Base-by-base conservation (phyloP, 2,888 invertebrate species). In the Stenolophus ochropezus region DNA sequence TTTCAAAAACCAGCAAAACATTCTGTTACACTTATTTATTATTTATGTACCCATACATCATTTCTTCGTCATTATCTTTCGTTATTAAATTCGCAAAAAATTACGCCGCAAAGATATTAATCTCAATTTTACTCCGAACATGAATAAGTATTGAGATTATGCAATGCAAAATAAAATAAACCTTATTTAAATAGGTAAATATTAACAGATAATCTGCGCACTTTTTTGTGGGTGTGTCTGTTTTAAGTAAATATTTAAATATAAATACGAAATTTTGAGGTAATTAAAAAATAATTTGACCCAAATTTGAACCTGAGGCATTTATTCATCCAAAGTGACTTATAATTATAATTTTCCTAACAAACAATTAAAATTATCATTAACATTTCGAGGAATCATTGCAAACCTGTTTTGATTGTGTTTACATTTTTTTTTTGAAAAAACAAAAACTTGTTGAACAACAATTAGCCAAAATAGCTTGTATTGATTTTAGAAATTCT, bases 1-100 rank as follows among this genome's bases (percentile, higher is more conserved):
- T 61, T 61, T 61, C 61, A 61, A 61, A 61, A 61, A 25, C 23
- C n/a, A 5, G 61, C 61, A 23, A 61, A 61, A 61, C 61, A 61
- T 61, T 25, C 61, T 25, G 25, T 23, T 21, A 23, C 61, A n/a
- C 61, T 61, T 23, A 61, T 61, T 61, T 61, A 61, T 61, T 61
- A 61, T 56, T 56, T 56, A 21, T n/a, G 61, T 61, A 61, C 25
- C 61, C 14, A 4, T 61, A 25, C 1, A 14, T 23, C 25, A 61
- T 61, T 61, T 61, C 23, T 25, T 61, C 61, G 23, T 27, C 25
- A 61, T 61, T 61, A 61, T 61, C 21, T 56, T 56, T 56, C 20
- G 18, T 56, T 56, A 5, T 56, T 56, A 56, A 3, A 56, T 56
- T 21, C 56, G 20, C 20, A 20, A 14, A 56, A 56, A 56, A 11